Percentiles rank a stretch among this genome's conserved stretches.
Evolutionary conservation across 2,797 vertebrate genomes (phyloP).

Genomic region (Eleutherodactylus coqui): DNA sequence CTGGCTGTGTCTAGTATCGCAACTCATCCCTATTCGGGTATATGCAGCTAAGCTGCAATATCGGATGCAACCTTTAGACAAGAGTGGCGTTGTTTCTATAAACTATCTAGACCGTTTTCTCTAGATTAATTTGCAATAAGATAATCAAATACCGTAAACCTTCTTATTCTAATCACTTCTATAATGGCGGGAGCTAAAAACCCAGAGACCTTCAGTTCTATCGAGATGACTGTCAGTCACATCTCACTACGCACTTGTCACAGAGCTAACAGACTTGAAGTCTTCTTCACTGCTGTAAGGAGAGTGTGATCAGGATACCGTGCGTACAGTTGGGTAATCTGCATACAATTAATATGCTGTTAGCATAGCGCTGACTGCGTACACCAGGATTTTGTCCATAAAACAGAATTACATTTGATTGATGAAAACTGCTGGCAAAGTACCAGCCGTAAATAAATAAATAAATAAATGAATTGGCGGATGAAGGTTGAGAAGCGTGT

Average conservation of each 20-base stretch:
- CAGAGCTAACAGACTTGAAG: neutral
- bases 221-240: neutral
- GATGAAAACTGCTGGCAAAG: constrained; percentile 29
- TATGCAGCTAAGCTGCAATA: no score
- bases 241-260: neutral
- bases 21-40: no score
- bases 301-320: constrained; percentile 18
- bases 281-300: neutral
- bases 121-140: no score
- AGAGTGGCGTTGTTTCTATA: no score
- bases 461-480: neutral
- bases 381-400: constrained; percentile 21
- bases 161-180: no score
- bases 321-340: neutral
- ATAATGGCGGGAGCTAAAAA: no score
- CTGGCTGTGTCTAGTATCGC: no score
- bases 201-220: neutral
- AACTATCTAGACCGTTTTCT: no score
- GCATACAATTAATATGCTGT: constrained; percentile 39
- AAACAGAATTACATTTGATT: constrained; percentile 29
- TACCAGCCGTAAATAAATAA: constrained; percentile 1
- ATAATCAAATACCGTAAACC: no score
- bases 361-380: constrained; percentile 6
- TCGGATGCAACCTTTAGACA: no score
- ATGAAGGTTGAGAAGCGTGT: neutral